phyloP scores from a whole-genome alignment of 1,140 invertebrate genomes.

The Euschistus heros region DNA sequence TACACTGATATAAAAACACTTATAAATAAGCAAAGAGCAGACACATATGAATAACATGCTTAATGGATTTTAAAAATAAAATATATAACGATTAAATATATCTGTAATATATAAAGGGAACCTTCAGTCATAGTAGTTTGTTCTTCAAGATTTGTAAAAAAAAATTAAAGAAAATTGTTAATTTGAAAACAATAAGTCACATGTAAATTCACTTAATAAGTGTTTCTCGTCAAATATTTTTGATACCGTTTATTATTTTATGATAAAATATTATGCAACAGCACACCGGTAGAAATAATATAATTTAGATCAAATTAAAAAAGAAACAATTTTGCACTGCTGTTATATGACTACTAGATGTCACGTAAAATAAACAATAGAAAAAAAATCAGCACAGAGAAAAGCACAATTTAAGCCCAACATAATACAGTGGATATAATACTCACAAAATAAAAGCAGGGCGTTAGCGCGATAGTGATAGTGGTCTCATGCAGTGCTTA shows the following conservation, averaged over 20 bases:
- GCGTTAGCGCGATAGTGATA: conserved; percentile 24
- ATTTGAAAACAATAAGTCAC: too few species aligned
- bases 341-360: neutral
- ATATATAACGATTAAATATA: neutral
- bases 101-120: neutral
- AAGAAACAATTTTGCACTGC: neutral
- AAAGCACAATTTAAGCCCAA: conserved; percentile 24
- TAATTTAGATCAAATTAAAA: too few species aligned
- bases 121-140: too few species aligned
- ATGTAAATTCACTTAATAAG: too few species aligned
- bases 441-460: conserved; percentile 27
- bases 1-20: conserved; percentile 16
- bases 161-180: too few species aligned
- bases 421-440: conserved; percentile 23
- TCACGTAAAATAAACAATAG: neutral
- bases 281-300: too few species aligned
- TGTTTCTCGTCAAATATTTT: too few species aligned
- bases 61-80: neutral
- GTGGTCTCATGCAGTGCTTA: conserved; percentile 27
- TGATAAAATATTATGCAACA: too few species aligned
- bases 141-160: too few species aligned
- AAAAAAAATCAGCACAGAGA: conserved; percentile 15
- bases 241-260: too few species aligned
- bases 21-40: conserved; percentile 18
- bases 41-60: conserved; percentile 15